phyloP scores from a whole-genome alignment of 2,888 invertebrate genomes.

The Muscina levida region DNA sequence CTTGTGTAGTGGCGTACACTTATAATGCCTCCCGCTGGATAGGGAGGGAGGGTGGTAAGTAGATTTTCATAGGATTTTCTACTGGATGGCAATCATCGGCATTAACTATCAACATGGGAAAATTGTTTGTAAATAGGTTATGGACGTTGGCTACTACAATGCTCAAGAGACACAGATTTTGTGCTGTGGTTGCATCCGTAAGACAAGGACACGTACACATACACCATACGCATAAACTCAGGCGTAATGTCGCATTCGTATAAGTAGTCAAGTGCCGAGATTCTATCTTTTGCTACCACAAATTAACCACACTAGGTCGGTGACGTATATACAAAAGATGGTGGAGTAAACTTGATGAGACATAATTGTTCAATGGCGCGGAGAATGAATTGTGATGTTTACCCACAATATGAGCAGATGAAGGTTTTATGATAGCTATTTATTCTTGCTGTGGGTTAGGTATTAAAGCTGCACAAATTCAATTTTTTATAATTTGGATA shows the following conservation, averaged over 20 bases:
- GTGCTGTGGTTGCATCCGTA: slow-evolving; percentile 29
- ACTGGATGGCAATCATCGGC: slow-evolving; percentile 42
- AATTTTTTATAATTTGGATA: no score
- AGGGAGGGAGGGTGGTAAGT: not conserved
- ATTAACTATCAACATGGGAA: slow-evolving; percentile 51
- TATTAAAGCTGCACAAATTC: no score
- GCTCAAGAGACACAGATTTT: slow-evolving; percentile 19
- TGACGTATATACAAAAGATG: not conserved
- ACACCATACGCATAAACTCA: not conserved
- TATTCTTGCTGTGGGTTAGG: no score
- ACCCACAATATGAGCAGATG: no score
- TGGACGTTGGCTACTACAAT: slow-evolving; percentile 54
- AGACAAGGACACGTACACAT: not conserved
- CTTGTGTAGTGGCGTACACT: slow-evolving; percentile 18
- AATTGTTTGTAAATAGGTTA: slow-evolving; percentile 40
- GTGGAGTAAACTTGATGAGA: no score
- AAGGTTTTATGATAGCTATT: no score
- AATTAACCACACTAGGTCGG: slow-evolving; percentile 13
- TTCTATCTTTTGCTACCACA: slow-evolving; percentile 20
- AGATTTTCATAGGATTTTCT: slow-evolving; percentile 25
- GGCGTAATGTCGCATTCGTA: no score
- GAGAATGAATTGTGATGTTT: no score
- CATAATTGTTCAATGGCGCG: no score
- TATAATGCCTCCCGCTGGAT: not conserved
- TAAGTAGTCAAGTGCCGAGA: slow-evolving; percentile 7